Evolutionary conservation across 2,797 vertebrate genomes (phyloP), one percentile per base, ranked within the genome.

Genomic region (Australoheros facetus): DNA sequence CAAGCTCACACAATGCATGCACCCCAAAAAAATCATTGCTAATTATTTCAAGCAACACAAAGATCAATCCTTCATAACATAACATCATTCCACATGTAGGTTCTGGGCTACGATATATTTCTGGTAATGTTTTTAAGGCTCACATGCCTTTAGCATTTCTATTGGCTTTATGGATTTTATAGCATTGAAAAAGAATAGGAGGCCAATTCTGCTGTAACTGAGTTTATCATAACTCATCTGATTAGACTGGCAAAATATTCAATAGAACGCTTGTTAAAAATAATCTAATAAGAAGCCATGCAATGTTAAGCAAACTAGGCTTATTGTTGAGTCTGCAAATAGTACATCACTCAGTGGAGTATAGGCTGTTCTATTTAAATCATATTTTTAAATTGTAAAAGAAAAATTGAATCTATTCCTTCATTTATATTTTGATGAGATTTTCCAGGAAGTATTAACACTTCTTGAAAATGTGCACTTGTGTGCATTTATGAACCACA

Each of bases 21-120:
- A 32, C 2, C 5, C 58, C 94, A 97, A 9, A 32, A 34, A 97
- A 98, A 97, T 97, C 95, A 95, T 97, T 98, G 95, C 93, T 97
- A 98, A 98, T 98, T 97, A 96, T 96, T 97, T 98, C 96, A 97
- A 95, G 96, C 95, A 94, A 96, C 95, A 96, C 96, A 93, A 93
- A 96, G 96, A 98, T 98, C 97, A 98, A 97, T 98, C 96, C 94
- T 94, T 96, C 95, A 95, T 96, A 98, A 98, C 96, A 77, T 86
- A 96, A 94, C 91, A 97, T 97, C 96, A 96, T 96, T 96, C 95
- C 95, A 93, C 93, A 92, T 97, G 95, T 96, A 96, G 90, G 94
- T 95, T 95, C 92, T 91, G 84, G 45, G 85, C 94, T 91, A 88
- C 93, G 96, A 97, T 97, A 95, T 95, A 94, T 97, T 97, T 97